A percentile compares a stretch with the other conserved stretches of the same genome.
These are phyloP conservation scores for Dynastes grantii DNA, from an alignment of 2,888 invertebrate genomes.

Conservation along the genomic window DNA sequence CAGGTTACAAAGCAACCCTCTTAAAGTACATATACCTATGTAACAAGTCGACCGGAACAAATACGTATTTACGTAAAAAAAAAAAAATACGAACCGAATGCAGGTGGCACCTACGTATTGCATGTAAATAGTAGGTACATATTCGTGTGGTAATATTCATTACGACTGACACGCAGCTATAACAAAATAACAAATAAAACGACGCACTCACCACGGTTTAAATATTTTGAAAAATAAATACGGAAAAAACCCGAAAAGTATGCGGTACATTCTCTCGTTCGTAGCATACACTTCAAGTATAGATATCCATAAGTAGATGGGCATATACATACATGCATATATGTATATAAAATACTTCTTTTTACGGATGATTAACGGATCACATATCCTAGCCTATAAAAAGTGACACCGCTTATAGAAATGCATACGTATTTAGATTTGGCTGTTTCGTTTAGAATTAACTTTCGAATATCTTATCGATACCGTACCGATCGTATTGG, in stretches of 20 bases:
- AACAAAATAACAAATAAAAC: too few relatives aligned
- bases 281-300: neutral
- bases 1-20: slow-evolving; percentile 12
- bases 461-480: neutral
- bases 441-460: neutral
- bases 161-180: too few relatives aligned
- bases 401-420: neutral
- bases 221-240: too few relatives aligned
- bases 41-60: slow-evolving; percentile 2
- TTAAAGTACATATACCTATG: neutral
- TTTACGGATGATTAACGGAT: neutral
- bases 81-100: neutral
- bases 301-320: neutral
- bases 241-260: too few relatives aligned
- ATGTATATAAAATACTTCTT: neutral
- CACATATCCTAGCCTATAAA: neutral
- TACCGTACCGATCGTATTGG: too few relatives aligned
- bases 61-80: neutral
- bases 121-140: neutral
- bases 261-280: too few relatives aligned
- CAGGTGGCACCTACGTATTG: slow-evolving; percentile 9
- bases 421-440: neutral
- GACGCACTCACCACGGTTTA: too few relatives aligned
- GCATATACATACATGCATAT: neutral
- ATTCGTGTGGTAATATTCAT: too few relatives aligned